Base-by-base conservation (phyloP, 2,797 vertebrate genomes). In the Molothrus ater region DNA sequence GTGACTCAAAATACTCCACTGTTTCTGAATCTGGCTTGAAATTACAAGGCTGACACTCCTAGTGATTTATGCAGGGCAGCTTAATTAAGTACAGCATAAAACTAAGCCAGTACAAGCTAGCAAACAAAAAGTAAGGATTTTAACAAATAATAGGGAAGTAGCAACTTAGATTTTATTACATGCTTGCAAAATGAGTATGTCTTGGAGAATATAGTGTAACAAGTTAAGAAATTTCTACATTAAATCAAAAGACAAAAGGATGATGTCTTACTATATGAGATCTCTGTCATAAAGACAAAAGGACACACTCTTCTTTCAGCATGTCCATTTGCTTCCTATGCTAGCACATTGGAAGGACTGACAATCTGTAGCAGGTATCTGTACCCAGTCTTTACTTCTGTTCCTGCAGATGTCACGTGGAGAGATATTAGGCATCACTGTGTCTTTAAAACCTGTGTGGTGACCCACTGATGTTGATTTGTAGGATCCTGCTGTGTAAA, bases 391-490 rank as follows among this genome's bases (percentile, higher is more conserved):
- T 96, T 98, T 96, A 97, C 97, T 96, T 92, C 89, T 96, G 95
- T 91, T 97, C 96, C 93, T 96, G 91, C 92, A 90, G 97, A 95
- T 95, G 92, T 97, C 97, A 97, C 91, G 22, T 94, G 86, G 95
- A 97, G 97, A 97, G 93, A 95, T 94, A 98, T 97, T 92, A 98
- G 96, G 96, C 94, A 96, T 96, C 96, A 91, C 93, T 90, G 96
- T 92, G 93, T 97, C 97, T 96, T 94, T 96, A 97, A 98, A 97
- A 96, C 61, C 95, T 66, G 84, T 95, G 64, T 97, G 95, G 97
- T 98, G 97, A 96, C 96, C 96, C 96, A 97, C 82, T 97, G 97
- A 97, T 97, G 97, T 96, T 97, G 97, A 97, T 98, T 97, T 98
- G 94, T 86, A 32, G 90, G 90, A 97, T 95, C 98, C 98, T 86